Evolutionary conservation across 2,797 vertebrate species (phyloP).

Genomic region (Alca torda): DNA sequence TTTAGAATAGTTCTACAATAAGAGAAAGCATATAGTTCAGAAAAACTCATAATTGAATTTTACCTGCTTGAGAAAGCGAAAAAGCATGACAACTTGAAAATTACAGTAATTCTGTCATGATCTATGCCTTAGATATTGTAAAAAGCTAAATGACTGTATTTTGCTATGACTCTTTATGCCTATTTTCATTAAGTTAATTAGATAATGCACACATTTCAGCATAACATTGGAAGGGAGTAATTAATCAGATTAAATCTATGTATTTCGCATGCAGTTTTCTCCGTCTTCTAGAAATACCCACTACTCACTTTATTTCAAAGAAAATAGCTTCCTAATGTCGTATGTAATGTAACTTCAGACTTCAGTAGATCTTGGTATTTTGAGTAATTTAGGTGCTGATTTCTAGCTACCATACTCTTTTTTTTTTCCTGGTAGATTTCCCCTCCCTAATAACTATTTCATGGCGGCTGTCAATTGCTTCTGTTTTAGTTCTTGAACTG

Average conservation of each 20-base stretch:
- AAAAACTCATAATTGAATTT: neutral
- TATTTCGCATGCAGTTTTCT: neutral
- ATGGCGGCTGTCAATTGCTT: neutral
- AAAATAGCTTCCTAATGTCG: neutral
- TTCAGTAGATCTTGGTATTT: neutral
- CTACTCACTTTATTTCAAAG: neutral
- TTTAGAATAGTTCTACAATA: neutral
- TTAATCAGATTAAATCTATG: neutral
- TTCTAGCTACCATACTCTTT: neutral
- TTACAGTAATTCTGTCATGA: neutral
- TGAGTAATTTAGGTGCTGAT: neutral
- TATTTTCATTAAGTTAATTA: conserved; percentile 3
- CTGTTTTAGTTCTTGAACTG: neutral
- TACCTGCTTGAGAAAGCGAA: neutral
- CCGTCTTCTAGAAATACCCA: neutral
- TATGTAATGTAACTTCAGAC: neutral
- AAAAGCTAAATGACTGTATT: neutral
- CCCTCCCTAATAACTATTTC: neutral
- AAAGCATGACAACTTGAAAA: neutral
- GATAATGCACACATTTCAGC: neutral
- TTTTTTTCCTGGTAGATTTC: neutral
- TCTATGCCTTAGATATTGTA: neutral
- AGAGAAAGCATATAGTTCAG: neutral
- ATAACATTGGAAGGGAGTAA: neutral
- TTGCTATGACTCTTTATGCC: neutral